Base-by-base conservation (phyloP, 2,797 vertebrate species). In the Bradypus variegatus region DNA sequence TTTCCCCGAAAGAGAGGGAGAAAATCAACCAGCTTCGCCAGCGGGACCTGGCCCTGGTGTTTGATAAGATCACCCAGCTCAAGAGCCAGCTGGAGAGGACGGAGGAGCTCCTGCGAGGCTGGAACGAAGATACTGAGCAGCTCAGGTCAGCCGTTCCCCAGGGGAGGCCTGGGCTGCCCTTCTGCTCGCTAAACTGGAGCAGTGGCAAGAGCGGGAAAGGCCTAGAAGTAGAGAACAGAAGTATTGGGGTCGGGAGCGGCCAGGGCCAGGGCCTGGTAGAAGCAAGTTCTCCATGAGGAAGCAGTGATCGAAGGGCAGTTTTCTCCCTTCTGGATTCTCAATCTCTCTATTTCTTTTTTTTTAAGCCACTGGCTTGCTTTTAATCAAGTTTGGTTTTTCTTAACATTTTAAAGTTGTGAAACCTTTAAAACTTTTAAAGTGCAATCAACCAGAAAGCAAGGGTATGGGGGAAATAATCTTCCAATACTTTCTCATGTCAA, bases 21-120 rank as follows among this genome's bases (percentile, higher is more conserved):
- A 92, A 79, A 55, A 95, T 95, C 19, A 95, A 48, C 33, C 93
- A 94, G 55, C 96, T 96, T 83, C 97, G 97, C 15, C 96, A 53
- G 50, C 97, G 96, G 73, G 97, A 97, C 95, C 95, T 98, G 18
- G 96, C 97, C 21, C 93, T 98, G 93, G 95, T 98, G 38, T 97
- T 95, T 2, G 86, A 82, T 5, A 97, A 96, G 45, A 94, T 98
- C 89, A 93, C 96, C 75, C 96, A 96, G 50, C 97, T 98, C 88
- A 97, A 97, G 95, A 95, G 62, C 50, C 88, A 73, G 78, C 97
- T 97, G 70, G 95, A 97, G 91, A 96, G 96, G 55, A 98, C 97
- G 88, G 98, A 98, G 81, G 94, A 97, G 80, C 94, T 97, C 65
- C 79, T 98, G 88, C 94, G 93, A 73, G 96, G 95, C 9, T 97